Evolutionary conservation across 2,888 invertebrate species (phyloP).

Genomic region (Caenorhabditis angaria): DNA sequence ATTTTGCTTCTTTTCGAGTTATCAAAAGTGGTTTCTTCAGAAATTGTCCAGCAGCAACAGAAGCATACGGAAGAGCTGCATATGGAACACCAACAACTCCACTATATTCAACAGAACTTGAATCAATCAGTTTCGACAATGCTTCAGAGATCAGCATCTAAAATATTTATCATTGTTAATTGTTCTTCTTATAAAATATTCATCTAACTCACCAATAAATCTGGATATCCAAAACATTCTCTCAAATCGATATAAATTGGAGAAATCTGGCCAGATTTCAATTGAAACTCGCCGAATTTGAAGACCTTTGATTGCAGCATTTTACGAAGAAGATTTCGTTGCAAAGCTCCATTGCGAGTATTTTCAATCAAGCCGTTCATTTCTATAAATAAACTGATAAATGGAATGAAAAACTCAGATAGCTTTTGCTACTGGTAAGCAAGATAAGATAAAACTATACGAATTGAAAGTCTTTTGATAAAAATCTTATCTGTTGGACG

Average conservation of each 20-base stretch:
- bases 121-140: conserved; percentile 76
- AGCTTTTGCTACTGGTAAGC: background rate
- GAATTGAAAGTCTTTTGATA: background rate
- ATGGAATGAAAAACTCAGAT: background rate
- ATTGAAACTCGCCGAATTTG: conserved; percentile 90
- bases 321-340: conserved; percentile 41
- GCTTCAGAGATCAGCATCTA: conserved; percentile 44
- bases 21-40: conserved; percentile 74
- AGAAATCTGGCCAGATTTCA: conserved; percentile 90
- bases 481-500: conserved; percentile 1
- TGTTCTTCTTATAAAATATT: background rate
- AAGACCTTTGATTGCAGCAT: conserved; percentile 77
- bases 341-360: conserved; percentile 31
- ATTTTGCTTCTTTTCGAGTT: conserved; percentile 87
- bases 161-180: conserved; percentile 5
- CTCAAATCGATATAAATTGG: conserved; percentile 95
- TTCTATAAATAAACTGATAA: too few species aligned
- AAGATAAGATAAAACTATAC: conserved; percentile 9
- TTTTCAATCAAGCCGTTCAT: conserved; percentile 40
- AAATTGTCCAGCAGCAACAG: conserved; percentile 75
- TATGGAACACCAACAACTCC: conserved; percentile 80
- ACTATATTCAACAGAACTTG: conserved; percentile 54
- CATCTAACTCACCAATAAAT: conserved; percentile 80
- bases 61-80: conserved; percentile 92
- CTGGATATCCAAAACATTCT: conserved; percentile 88